Percentiles rank a stretch among this genome's conserved stretches.
Conservation (phyloP, 2,113 vertebrate genomes). For the Chionomys nivalis region DNA sequence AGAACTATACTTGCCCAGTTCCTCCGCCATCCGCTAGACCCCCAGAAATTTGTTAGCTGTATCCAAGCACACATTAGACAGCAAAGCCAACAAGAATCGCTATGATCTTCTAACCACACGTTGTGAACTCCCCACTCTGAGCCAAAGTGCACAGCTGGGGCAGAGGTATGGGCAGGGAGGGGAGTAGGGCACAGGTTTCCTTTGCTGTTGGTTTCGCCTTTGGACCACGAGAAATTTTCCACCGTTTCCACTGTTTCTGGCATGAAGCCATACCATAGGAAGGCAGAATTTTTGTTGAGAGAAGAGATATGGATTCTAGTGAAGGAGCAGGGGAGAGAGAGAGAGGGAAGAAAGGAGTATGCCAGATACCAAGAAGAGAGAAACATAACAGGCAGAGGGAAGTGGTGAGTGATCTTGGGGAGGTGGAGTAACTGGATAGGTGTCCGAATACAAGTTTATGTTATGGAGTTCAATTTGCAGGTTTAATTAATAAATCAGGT, state of each 20-base stretch:
- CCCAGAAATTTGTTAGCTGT: conserved; percentile 32
- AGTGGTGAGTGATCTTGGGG: rapidly evolving
- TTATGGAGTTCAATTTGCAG: background rate
- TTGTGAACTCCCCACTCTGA: background rate
- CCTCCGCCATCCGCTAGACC: conserved; percentile 32
- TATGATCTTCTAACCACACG: background rate
- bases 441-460: background rate
- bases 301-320: conserved; percentile 11
- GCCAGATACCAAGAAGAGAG: background rate
- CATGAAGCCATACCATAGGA: conserved; percentile 39
- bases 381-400: background rate
- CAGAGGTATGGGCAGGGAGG: background rate
- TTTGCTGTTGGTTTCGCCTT: conserved; percentile 46
- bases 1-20: conserved; percentile 28
- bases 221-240: conserved; percentile 66
- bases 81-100: conserved; percentile 15
- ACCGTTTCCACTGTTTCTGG: conserved; percentile 59
- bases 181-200: background rate
- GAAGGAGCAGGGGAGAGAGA: conserved; percentile 19
- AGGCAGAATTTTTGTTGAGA: conserved; percentile 71
- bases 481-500: background rate
- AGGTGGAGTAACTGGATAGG: background rate
- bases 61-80: background rate
- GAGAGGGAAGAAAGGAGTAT: background rate
- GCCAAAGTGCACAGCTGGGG: background rate